Conservation (phyloP, 1,140 invertebrate genomes). For the Hetaerina americana region DNA sequence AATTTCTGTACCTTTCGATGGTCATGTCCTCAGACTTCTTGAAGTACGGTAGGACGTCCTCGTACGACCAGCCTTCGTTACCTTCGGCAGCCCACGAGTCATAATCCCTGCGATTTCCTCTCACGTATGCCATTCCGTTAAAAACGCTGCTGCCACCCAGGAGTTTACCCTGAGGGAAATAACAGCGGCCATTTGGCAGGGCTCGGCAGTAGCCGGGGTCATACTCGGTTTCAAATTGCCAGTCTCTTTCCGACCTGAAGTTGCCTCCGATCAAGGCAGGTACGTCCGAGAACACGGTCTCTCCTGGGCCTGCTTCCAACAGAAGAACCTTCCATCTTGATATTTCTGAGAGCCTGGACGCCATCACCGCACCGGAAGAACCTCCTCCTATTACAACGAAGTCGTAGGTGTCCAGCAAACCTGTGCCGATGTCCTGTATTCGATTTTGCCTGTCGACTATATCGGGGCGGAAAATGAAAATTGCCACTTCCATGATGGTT, state of each 20-base stretch:
- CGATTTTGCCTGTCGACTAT: not conserved
- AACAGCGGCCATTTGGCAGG: conserved; percentile 69
- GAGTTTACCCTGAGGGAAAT: conserved; percentile 24
- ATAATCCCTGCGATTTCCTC: conserved; percentile 41
- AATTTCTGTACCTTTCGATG: conserved; percentile 40
- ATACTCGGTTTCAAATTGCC: conserved; percentile 82
- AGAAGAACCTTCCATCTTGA: conserved; percentile 64
- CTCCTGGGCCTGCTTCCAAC: conserved; percentile 76
- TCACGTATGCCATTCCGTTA: conserved; percentile 43
- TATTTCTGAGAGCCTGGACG: conserved; percentile 68
- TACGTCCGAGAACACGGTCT: conserved; percentile 68
- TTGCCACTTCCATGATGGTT: not conserved
- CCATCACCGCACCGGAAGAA: conserved; percentile 75
- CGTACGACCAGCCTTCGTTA: conserved; percentile 56
- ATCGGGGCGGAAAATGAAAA: not conserved
- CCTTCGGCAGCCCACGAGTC: conserved; percentile 38
- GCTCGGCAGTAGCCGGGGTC: conserved; percentile 61
- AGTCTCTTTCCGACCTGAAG: conserved; percentile 72
- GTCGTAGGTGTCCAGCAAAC: conserved; percentile 39
- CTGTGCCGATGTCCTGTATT: not conserved
- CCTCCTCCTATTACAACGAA: conserved; percentile 71
- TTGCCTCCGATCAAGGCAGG: conserved; percentile 60
- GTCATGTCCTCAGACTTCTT: conserved; percentile 56
- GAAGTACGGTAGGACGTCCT: conserved; percentile 71
- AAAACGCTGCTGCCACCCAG: conserved; percentile 26